These are phyloP conservation scores for Anastrepha obliqua DNA, from an alignment of 1,140 invertebrate genomes.

Conservation along the genomic window DNA sequence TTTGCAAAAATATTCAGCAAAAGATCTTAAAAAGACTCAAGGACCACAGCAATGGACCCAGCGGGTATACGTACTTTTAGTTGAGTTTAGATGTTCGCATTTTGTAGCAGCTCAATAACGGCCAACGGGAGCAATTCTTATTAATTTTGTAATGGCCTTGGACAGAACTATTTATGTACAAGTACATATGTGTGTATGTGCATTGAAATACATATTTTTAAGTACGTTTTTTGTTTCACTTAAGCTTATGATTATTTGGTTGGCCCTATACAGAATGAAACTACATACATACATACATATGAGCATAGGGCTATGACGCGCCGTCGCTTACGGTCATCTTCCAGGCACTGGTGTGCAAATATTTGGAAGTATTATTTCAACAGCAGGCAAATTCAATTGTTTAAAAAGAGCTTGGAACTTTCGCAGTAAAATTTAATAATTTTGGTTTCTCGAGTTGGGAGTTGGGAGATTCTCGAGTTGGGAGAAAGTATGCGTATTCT, in stretches of 20 bases:
- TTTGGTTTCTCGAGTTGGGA: too few relatives aligned
- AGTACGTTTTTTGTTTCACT: not conserved
- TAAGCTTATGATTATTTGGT: not conserved
- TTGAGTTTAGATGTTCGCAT: not conserved
- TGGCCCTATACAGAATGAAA: not conserved
- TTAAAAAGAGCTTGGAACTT: too few relatives aligned
- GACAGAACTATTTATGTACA: not conserved
- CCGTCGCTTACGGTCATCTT: not conserved
- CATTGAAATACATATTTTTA: too few relatives aligned
- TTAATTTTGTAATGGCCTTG: not conserved
- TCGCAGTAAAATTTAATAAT: too few relatives aligned
- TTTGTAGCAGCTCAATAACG: not conserved
- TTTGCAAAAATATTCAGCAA: too few relatives aligned
- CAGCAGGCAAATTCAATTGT: not conserved
- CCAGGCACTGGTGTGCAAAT: not conserved
- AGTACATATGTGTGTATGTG: too few relatives aligned
- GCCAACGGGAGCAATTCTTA: not conserved
- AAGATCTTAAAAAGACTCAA: too few relatives aligned
- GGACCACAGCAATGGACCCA: too few relatives aligned
- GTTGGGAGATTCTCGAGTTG: too few relatives aligned
- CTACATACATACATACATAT: not conserved
- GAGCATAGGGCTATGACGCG: not conserved
- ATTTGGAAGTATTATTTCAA: not conserved
- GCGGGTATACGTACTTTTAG: too few relatives aligned
- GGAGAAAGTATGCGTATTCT: too few relatives aligned